phyloP scores from a whole-genome alignment of 1,140 invertebrate species.

The Teleopsis dalmanni region DNA sequence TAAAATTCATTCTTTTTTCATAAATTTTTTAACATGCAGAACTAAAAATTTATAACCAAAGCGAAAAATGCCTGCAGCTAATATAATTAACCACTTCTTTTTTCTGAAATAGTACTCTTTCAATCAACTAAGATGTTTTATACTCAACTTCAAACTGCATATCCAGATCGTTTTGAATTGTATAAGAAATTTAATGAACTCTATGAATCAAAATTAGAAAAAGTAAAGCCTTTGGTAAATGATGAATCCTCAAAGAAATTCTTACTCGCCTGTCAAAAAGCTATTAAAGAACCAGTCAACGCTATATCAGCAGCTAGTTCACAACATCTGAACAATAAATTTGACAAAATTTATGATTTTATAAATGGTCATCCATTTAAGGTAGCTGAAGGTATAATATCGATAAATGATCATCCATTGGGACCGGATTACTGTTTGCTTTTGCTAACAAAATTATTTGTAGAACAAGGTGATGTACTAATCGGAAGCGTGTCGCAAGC shows the following conservation, averaged over 20 bases:
- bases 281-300: constrained; percentile 79
- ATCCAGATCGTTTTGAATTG: no score
- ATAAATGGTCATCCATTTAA: constrained; percentile 60
- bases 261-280: constrained; percentile 72
- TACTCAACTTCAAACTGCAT: no score
- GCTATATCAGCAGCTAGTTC: constrained; percentile 67
- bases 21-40: no score
- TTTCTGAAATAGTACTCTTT: no score
- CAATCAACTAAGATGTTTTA: no score
- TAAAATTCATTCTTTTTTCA: no score
- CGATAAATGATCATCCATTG: constrained; percentile 61
- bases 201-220: constrained; percentile 33
- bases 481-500: constrained; percentile 76
- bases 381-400: constrained; percentile 51
- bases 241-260: constrained; percentile 61
- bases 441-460: constrained; percentile 65
- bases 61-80: no score
- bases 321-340: constrained; percentile 71
- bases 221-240: constrained; percentile 49
- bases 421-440: constrained; percentile 60
- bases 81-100: no score
- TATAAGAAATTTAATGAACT: constrained; percentile 30
- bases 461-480: constrained; percentile 69
- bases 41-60: no score
- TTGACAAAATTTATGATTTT: constrained; percentile 59